Conservation (phyloP, 2,797 vertebrate species). For the Sus cebifrons region DNA sequence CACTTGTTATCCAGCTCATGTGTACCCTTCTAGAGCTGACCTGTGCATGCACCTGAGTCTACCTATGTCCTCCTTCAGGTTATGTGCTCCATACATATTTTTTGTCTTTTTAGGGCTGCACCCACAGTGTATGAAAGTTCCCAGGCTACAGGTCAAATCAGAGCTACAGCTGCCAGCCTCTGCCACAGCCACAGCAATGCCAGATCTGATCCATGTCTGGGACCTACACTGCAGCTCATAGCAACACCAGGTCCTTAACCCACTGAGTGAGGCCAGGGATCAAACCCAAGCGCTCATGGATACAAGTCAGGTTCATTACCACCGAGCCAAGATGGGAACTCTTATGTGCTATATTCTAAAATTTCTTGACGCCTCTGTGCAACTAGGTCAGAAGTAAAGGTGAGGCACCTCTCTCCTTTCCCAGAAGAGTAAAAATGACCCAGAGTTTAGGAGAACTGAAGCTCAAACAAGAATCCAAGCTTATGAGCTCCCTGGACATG, state of each 20-base stretch:
- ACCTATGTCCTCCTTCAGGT: neutral
- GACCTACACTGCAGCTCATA: too few species aligned
- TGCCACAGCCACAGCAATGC: too few species aligned
- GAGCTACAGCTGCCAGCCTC: too few species aligned
- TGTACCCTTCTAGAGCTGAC: neutral
- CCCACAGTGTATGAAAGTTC: too few species aligned
- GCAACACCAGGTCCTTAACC: too few species aligned
- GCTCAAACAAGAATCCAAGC: neutral
- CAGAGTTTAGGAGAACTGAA: constrained; percentile 1
- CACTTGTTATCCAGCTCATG: neutral
- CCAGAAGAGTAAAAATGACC: neutral
- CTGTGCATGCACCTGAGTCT: neutral
- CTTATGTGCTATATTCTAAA: neutral
- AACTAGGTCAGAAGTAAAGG: neutral
- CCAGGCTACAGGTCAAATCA: too few species aligned
- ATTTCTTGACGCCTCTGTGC: neutral
- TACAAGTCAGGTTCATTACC: too few species aligned
- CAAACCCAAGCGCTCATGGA: too few species aligned
- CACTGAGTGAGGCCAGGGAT: too few species aligned
- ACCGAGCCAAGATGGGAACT: too few species aligned
- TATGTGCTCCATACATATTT: neutral
- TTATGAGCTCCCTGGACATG: neutral
- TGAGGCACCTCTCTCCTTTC: neutral
- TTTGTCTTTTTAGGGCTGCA: too few species aligned
- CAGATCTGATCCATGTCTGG: too few species aligned